Base-by-base conservation (phyloP, 2,113 vertebrate species). In the Psilopogon haemacephalus region DNA sequence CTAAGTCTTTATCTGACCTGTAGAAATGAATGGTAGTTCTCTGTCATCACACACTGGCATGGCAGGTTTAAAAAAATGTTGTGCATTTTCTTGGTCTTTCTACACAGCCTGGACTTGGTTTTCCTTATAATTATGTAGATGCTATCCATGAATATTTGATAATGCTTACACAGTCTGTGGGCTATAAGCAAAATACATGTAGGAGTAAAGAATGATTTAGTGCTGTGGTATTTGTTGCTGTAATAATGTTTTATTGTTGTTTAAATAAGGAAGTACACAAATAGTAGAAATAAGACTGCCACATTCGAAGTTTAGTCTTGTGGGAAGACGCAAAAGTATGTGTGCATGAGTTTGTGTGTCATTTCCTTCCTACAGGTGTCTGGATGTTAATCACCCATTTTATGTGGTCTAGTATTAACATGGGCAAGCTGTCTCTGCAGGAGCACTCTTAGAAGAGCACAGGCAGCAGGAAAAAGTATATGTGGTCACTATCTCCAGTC, bases 221-320 rank as follows among this genome's bases (percentile, higher is more conserved):
- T 5, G 1, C 42, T 60, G 33, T 52, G 68, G 42, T 69, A 73
- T 59, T 82, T 89, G 35, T 58, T 69, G 33, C 24, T 37, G 15
- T 46, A 69, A 74, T 24, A 70, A 24, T 32, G 56, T 15, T 67
- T 52, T 73, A 30, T 11, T 69, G 5, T 28, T 94, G 59, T 73
- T 74, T 68, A 69, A 81, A 73, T 20, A 58, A 68, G 26, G n/a
- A 83, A 56, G n/a, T 42, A 78, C 12, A 86, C 55, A 84, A 70
- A 65, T 15, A 72, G 23, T 50, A 44, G 87, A 86, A 94, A 88
- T 74, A 75, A 90, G 48, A 24, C 38, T 76, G 35, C 33, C 54
- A 84, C 63, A 18, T 33, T 83, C 64, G 52, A 73, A 81, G 21
- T 65, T 86, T 68, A 76, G 55, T 58, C 70, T 52, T 65, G 46